phyloP scores from a whole-genome alignment of 2,113 vertebrate genomes.

The Coturnix japonica region DNA sequence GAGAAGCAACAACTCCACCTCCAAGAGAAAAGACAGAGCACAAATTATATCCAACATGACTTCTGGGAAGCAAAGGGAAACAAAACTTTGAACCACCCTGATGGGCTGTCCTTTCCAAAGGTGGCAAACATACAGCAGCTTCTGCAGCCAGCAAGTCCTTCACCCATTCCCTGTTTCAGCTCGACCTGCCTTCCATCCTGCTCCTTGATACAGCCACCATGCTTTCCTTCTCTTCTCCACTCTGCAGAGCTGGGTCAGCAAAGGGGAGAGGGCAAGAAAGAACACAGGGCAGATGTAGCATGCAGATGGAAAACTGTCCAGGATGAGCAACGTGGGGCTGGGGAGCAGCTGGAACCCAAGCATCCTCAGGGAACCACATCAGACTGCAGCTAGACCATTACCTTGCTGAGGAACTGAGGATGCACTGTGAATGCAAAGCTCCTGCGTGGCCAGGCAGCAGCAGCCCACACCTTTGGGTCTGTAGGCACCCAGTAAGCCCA shows the following conservation, averaged over 20 bases:
- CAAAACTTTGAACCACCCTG: neutral
- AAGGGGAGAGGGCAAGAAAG: neutral
- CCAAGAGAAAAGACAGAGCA: neutral
- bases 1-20: neutral
- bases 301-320: neutral
- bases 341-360: neutral
- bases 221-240: neutral
- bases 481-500: neutral
- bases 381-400: neutral
- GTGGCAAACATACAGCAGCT: accelerated
- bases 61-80: neutral
- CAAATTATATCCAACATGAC: neutral
- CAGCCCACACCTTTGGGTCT: neutral
- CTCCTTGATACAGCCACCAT: neutral
- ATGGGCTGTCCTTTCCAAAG: neutral
- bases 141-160: neutral
- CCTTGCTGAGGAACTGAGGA: neutral
- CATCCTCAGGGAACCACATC: neutral
- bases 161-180: neutral
- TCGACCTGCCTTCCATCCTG: neutral
- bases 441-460: neutral
- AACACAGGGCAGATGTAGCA: neutral
- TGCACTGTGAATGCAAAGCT: neutral
- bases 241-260: neutral
- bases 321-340: neutral